Percentiles rank a stretch among this genome's conserved stretches.
Evolutionary conservation across 1,140 invertebrate species (phyloP).

Genomic region (Sipha flava): DNA sequence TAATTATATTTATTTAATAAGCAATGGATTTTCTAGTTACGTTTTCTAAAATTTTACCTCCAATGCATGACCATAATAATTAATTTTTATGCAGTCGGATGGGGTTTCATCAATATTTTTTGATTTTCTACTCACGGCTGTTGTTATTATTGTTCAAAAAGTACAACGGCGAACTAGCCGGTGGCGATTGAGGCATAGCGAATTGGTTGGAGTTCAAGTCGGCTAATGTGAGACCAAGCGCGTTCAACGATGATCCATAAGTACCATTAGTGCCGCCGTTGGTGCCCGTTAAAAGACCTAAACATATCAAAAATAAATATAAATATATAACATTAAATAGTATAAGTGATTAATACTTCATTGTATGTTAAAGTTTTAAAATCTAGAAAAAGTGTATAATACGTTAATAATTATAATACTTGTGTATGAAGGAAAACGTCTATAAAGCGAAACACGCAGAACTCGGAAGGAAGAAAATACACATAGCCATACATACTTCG

Average conservation of each 20-base stretch:
- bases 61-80: too few relatives aligned
- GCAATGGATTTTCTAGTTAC: too few relatives aligned
- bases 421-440: too few relatives aligned
- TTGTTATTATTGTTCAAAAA: slow-evolving; percentile 21
- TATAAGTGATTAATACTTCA: background rate
- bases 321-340: background rate
- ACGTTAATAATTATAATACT: too few relatives aligned
- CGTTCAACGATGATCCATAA: slow-evolving; percentile 14
- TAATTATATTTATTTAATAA: too few relatives aligned
- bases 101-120: too few relatives aligned
- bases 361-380: background rate
- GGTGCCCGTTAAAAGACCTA: background rate
- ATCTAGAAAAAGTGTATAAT: too few relatives aligned
- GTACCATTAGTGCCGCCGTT: background rate
- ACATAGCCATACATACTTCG: background rate
- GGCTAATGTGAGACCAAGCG: slow-evolving; percentile 6
- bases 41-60: too few relatives aligned
- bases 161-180: slow-evolving; percentile 3
- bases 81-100: too few relatives aligned
- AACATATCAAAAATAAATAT: background rate
- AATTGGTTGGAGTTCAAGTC: slow-evolving; percentile 9
- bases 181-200: slow-evolving; percentile 16
- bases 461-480: background rate
- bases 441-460: background rate
- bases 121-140: slow-evolving; percentile 3